phyloP scores from a whole-genome alignment of 2,888 invertebrate species.

The Pimpla rufipes region DNA sequence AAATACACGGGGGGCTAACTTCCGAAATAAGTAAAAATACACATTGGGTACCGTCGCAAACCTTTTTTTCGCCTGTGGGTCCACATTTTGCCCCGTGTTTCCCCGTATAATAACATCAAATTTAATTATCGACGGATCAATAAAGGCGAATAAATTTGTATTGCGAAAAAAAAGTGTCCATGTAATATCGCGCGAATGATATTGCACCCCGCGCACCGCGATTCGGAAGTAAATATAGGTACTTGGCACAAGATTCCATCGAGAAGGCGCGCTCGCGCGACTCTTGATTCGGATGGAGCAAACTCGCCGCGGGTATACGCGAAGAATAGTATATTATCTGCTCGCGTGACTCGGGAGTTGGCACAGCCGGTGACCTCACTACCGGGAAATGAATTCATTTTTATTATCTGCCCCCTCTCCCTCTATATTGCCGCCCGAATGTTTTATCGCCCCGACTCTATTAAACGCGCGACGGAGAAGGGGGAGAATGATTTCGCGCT shows the following conservation, averaged over 20 bases:
- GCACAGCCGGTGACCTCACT: slow-evolving; percentile 68
- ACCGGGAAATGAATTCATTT: slow-evolving; percentile 70
- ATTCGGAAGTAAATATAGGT: slow-evolving; percentile 19
- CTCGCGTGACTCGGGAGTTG: slow-evolving; percentile 67
- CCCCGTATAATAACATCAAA: too few relatives aligned
- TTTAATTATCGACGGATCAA: background rate
- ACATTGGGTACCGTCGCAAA: too few relatives aligned
- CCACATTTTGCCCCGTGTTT: too few relatives aligned
- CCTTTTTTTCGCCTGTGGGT: too few relatives aligned
- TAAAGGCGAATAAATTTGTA: background rate
- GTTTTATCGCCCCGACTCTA: slow-evolving; percentile 64
- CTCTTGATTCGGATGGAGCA: slow-evolving; percentile 37
- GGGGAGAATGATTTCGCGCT: slow-evolving; percentile 42
- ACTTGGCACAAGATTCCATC: slow-evolving; percentile 37
- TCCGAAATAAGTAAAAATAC: too few relatives aligned
- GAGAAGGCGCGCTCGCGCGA: background rate
- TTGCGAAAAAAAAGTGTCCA: background rate
- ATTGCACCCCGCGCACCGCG: background rate
- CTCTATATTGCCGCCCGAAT: slow-evolving; percentile 58
- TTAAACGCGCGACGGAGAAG: slow-evolving; percentile 48
- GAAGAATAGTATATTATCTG: slow-evolving; percentile 51
- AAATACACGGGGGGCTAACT: too few relatives aligned
- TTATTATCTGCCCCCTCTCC: slow-evolving; percentile 66
- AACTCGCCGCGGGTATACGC: slow-evolving; percentile 13
- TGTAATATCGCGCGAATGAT: background rate